Base-by-base conservation (phyloP, 2,797 vertebrate genomes). In the Chelidonichthys spinosus region DNA sequence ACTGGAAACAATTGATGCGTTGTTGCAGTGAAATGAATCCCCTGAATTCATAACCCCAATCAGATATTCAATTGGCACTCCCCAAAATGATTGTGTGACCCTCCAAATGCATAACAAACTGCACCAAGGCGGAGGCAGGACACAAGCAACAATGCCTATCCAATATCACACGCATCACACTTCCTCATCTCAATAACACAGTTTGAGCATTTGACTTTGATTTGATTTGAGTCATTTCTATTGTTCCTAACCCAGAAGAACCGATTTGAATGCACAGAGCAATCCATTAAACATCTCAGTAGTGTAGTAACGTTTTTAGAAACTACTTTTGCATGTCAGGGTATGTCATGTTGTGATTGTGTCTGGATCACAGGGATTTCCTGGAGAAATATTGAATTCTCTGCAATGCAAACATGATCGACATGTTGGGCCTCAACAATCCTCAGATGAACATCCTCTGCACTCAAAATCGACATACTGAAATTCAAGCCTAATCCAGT, bases 11-110 rank as follows among this genome's bases (percentile, higher is more conserved):
- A 96, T 94, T 95, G 93, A 95, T 96, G 93, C 91, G 93, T 95
- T 96, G 93, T 94, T 95, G 95, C 92, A 94, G 93, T 95, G 95
- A 97, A 96, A 97, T 97, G 92, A 96, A 96, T 95, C 95, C 93
- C 93, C 90, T 88, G 87, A 96, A 96, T 96, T 96, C 96, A 96
- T 96, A 97, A 96, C 89, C 89, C 91, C 93, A 95, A 95, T 96
- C 93, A 94, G 94, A 95, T 95, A 93, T 95, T 93, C 93, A 94
- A 92, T 96, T 96, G 95, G 93, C 92, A 87, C 77, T 69, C 87
- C 90, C 89, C 84, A 83, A 91, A 91, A 92, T 90, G 90, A 93
- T 92, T 90, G 89, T 86, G 87, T 65, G 86, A 83, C 87, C 64
- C 87, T 93, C 92, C 75, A 92, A 92, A 88, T 90, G 92, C 93